Percentiles rank a stretch among this genome's conserved stretches.
phyloP scores from a whole-genome alignment of 1,140 invertebrate species.

The Drosophila elegans region DNA sequence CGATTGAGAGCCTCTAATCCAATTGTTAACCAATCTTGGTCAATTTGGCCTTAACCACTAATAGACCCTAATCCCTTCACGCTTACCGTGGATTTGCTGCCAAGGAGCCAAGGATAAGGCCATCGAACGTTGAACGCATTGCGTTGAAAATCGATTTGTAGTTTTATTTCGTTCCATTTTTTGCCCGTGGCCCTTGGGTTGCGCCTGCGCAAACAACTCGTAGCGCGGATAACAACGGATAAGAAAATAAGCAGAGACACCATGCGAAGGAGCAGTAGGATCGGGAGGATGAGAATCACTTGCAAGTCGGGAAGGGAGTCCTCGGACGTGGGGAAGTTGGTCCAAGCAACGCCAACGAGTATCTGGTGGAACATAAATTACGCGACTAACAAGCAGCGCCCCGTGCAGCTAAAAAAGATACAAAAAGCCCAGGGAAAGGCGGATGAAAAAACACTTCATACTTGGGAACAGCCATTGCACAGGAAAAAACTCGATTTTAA shows the following conservation, averaged over 20 bases:
- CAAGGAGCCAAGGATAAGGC: slow-evolving; percentile 31
- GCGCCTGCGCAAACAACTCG: slow-evolving; percentile 84
- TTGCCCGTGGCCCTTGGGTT: slow-evolving; percentile 59
- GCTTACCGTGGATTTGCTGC: slow-evolving; percentile 70
- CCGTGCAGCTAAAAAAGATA: slow-evolving; percentile 75
- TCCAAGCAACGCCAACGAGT: slow-evolving; percentile 79
- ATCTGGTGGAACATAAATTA: slow-evolving; percentile 84
- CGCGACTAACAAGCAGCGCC: slow-evolving; percentile 84
- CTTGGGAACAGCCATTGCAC: slow-evolving; percentile 58
- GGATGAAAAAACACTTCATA: slow-evolving; percentile 48
- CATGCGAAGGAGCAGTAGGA: slow-evolving; percentile 18
- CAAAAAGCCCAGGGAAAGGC: slow-evolving; percentile 30
- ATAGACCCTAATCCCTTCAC: slow-evolving; percentile 82
- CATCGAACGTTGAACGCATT: slow-evolving; percentile 56
- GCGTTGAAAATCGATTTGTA: slow-evolving; percentile 85
- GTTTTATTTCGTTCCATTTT: slow-evolving; percentile 41
- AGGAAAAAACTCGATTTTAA: slow-evolving; percentile 7
- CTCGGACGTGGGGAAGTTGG: slow-evolving; percentile 26
- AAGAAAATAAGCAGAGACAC: slow-evolving; percentile 78
- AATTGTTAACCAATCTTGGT: background rate
- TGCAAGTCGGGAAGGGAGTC: background rate
- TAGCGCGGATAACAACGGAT: slow-evolving; percentile 79
- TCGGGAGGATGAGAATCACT: background rate
- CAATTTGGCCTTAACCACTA: slow-evolving; percentile 51
- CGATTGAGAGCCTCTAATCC: background rate